Evolutionary conservation across 2,113 vertebrate genomes (phyloP).

Genomic region (Dasyprocta punctata): DNA sequence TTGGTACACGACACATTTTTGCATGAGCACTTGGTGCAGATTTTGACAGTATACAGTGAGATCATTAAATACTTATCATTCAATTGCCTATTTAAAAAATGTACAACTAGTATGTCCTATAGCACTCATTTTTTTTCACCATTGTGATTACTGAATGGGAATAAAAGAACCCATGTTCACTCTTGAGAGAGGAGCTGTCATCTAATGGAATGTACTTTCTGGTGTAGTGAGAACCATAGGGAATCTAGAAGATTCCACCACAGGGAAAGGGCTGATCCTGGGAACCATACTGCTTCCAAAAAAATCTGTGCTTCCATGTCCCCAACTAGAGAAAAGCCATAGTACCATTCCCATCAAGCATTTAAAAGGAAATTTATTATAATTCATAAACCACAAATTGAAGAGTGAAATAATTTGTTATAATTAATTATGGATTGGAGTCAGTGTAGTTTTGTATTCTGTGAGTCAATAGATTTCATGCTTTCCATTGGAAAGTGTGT

Average conservation of each 20-base stretch:
- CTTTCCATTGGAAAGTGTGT: not conserved
- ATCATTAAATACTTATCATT: not conserved
- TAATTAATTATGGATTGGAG: not conserved
- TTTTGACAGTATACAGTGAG: not conserved
- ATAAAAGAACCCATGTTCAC: not conserved
- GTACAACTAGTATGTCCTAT: not conserved
- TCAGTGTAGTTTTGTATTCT: not conserved
- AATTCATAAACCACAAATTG: not conserved
- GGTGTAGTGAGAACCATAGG: not conserved
- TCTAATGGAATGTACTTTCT: not conserved
- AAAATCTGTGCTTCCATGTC: not conserved
- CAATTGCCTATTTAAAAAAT: not conserved
- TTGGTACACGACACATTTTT: not conserved
- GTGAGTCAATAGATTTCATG: not conserved
- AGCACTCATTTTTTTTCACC: not conserved
- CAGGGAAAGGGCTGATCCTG: not conserved
- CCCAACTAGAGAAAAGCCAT: not conserved
- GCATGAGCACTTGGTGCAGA: not conserved
- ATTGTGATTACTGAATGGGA: not conserved
- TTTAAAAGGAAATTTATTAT: not conserved
- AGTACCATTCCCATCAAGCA: not conserved
- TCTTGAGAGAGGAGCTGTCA: not conserved
- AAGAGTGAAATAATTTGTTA: not conserved
- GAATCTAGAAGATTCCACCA: not conserved
- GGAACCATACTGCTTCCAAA: not conserved